phyloP scores from a whole-genome alignment of 1,140 invertebrate species.

The Atopsyche davidsoni region DNA sequence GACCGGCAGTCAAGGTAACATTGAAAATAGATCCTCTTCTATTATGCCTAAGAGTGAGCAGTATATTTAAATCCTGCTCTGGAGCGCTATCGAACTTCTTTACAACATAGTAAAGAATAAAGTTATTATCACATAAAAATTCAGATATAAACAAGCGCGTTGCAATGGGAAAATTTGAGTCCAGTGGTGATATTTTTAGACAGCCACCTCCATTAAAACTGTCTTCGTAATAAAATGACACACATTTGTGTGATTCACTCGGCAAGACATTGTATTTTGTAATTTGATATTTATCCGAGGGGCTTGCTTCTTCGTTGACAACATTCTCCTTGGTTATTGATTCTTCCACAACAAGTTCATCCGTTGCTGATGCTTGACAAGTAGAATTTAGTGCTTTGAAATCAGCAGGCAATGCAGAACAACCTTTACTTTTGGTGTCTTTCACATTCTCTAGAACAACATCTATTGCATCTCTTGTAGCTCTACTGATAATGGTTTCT shows the following conservation, averaged over 20 bases:
- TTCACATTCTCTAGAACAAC: not conserved
- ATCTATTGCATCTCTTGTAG: not conserved
- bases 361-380: not conserved
- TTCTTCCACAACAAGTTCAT: no score
- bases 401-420: not conserved
- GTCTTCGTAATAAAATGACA: slow-evolving; percentile 15
- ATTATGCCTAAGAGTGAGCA: slow-evolving; percentile 20
- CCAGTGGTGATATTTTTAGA: slow-evolving; percentile 21
- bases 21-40: slow-evolving; percentile 5
- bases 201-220: slow-evolving; percentile 25
- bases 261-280: not conserved
- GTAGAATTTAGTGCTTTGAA: not conserved
- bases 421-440: not conserved
- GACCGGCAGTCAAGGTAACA: slow-evolving; percentile 7
- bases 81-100: slow-evolving; percentile 5
- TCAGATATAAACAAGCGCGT: slow-evolving; percentile 20
- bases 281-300: not conserved
- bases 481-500: not conserved
- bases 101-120: slow-evolving; percentile 20
- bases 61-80: slow-evolving; percentile 19
- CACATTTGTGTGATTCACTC: slow-evolving; percentile 9
- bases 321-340: no score
- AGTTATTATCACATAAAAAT: slow-evolving; percentile 24
- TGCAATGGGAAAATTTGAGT: not conserved
- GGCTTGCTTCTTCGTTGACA: no score